Evolutionary conservation across 1,140 invertebrate species (phyloP), one percentile per base, ranked within the genome.

Genomic region (Panagrolaimus sp.): DNA sequence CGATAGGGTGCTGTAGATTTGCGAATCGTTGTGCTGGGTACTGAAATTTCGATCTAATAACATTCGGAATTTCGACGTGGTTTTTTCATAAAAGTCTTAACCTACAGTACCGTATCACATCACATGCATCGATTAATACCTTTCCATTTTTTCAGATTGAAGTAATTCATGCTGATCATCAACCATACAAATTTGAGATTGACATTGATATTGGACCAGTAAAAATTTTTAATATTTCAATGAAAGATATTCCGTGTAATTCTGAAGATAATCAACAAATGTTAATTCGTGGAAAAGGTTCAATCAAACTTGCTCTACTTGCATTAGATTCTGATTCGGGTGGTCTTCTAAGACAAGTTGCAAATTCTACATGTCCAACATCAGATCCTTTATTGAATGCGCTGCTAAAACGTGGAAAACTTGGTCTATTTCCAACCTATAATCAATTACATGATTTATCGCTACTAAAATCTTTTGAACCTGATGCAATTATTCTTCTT

Each of bases 401-500:
- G 51, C n/a, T 57, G 8, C 20, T 57, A 16, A 13, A n/a, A n/a
- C 27, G 20, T 27, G 27, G 51, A 25, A 65, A 63, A 9, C 25
- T 68, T n/a, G 43, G 25, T 25, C 63, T 79, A 46, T 42, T 77
- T n/a, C 67, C 76, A n/a, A 57, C 66, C 3, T 78, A 74, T 61
- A 47, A 47, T n/a, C 62, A 66, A 8, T 14, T 53, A 5, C 75
- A 80, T 16, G 63, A 75, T 42, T 25, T 74, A 11, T 57, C 73
- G 9, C 73, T 78, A 44, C 53, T 78, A 16, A 61, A 61, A 31
- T 62, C 61, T 45, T 42, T 67, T 13, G 45, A 31, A n/a, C 77
- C 75, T n/a, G 78, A 81, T 65, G 76, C 69, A 7, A 31, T 78
- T n/a, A 45, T 78, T 42, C 48, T 81, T 27, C 74, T 78, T 51